Evolutionary conservation across 2,113 vertebrate species (phyloP), one percentile per base, ranked within the genome.

Genomic region (Pipa parva): DNA sequence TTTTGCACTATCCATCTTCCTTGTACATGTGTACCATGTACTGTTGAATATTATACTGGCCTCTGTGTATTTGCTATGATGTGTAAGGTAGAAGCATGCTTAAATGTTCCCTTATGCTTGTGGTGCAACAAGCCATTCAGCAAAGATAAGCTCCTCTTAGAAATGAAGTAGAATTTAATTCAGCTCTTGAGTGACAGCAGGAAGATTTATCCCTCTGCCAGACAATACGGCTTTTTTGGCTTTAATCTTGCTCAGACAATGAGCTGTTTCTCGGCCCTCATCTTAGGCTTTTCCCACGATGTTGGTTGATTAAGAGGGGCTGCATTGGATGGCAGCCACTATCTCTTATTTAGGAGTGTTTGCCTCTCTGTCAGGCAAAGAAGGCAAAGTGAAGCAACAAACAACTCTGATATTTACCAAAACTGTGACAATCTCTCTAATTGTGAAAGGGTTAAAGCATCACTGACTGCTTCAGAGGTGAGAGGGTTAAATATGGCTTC

Each of bases 221-320:
- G 92, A 99, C 97, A 99, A 99, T 97, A 86, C 89, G 76, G 93
- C 84, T 88, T 93, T 92, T 92, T 92, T 89, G 84, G 90, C 93
- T 95, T 93, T 98, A 98, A 98, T 98, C 95, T 97, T 89, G 81
- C 81, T 79, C 78, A 91, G 90, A 99, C 95, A 98, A 99, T 97
- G 86, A 80, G 75, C 86, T 87, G 91, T 90, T 92, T 93, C 92
- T 87, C 83, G 81, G 90, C 87, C 91, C 86, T 84, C 80, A 64
- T 88, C 87, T 82, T 86, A 80, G 80, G 90, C 89, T 84, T 91
- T 99, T 98, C 97, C 95, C 97, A 98, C 95, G 95, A 98, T 95
- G 88, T 82, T 80, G 75, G 79, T 83, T 95, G 95, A 96, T 98
- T 95, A 87, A 93, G 85, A 72, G 75, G 85, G 82, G 88, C 86